Conservation (phyloP, 1,140 invertebrate genomes). For the Drosophila gunungcola region DNA sequence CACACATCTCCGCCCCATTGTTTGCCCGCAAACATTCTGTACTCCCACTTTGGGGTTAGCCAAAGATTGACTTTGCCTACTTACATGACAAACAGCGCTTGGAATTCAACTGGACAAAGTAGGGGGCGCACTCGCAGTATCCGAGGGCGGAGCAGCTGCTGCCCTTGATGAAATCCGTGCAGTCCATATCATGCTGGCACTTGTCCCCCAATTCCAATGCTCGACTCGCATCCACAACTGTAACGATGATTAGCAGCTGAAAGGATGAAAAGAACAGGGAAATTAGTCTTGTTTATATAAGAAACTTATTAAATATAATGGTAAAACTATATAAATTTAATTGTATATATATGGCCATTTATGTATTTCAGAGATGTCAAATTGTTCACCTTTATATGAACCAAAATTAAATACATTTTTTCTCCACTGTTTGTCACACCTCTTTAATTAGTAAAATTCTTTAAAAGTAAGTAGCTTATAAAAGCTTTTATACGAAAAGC, state of each 20-base stretch:
- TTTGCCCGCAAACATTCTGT: constrained; percentile 48
- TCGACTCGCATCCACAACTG: constrained; percentile 43
- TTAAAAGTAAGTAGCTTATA: too few relatives aligned
- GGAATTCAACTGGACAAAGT: constrained; percentile 88
- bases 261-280: not conserved
- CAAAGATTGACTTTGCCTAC: constrained; percentile 84
- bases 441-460: too few relatives aligned
- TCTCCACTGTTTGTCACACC: too few relatives aligned
- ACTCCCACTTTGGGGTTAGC: constrained; percentile 60
- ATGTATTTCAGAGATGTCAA: too few relatives aligned
- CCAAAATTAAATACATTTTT: too few relatives aligned
- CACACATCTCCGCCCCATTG: constrained; percentile 42
- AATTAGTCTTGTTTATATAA: not conserved
- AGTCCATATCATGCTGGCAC: constrained; percentile 85
- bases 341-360: too few relatives aligned
- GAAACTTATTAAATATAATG: not conserved
- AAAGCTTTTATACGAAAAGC: too few relatives aligned
- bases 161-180: constrained; percentile 84
- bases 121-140: constrained; percentile 88
- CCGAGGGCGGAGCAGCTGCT: constrained; percentile 85
- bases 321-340: too few relatives aligned
- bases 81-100: constrained; percentile 89
- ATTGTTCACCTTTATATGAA: too few relatives aligned
- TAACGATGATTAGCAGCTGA: constrained; percentile 58
- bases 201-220: constrained; percentile 71